A percentile compares a stretch with the other conserved stretches of the same genome.
Conservation (phyloP, 2,888 invertebrate species). For the Malthinus seriepunctatus region DNA sequence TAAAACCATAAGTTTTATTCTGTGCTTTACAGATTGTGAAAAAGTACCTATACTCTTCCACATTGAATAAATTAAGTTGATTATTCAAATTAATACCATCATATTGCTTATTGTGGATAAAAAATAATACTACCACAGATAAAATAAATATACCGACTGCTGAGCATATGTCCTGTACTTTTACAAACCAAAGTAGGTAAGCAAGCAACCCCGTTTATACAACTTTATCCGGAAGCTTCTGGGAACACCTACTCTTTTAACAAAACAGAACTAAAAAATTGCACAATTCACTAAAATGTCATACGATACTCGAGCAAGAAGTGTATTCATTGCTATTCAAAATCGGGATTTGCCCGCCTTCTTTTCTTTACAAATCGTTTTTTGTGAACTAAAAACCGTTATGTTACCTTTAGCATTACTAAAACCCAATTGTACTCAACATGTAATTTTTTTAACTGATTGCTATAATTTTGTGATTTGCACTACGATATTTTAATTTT, state of each 20-base stretch:
- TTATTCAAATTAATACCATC: too few relatives aligned
- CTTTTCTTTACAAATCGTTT: constrained; percentile 46
- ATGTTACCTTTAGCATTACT: constrained; percentile 44
- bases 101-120: too few relatives aligned
- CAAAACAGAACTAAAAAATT: constrained; percentile 50
- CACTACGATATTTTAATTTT: constrained; percentile 52
- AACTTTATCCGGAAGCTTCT: constrained; percentile 51
- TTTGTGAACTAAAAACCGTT: constrained; percentile 49
- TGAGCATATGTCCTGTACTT: constrained; percentile 10
- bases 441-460: constrained; percentile 49
- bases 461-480: constrained; percentile 53
- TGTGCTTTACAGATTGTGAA: too few relatives aligned
- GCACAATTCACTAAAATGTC: constrained; percentile 45
- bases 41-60: too few relatives aligned
- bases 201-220: constrained; percentile 25
- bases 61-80: too few relatives aligned
- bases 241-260: constrained; percentile 49
- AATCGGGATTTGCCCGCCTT: constrained; percentile 37
- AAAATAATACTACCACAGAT: too few relatives aligned
- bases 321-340: constrained; percentile 43
- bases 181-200: constrained; percentile 9
- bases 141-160: neutral
- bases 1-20: too few relatives aligned
- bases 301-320: constrained; percentile 49
- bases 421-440: constrained; percentile 37